Conservation (phyloP, 2,113 vertebrate species). For the Dendropsophus ebraccatus region DNA sequence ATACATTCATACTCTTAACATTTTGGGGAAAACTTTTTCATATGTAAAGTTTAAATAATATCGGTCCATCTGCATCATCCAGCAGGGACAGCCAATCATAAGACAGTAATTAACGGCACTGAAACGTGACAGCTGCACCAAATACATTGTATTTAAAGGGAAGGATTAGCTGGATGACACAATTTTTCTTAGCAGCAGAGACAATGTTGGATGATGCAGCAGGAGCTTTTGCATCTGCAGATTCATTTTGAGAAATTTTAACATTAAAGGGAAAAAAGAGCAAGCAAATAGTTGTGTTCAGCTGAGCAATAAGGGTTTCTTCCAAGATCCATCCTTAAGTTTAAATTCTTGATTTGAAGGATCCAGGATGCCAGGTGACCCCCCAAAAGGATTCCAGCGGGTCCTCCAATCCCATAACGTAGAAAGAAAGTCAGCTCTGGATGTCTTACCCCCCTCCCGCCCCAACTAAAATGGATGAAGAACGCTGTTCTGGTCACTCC, state of each 20-base stretch:
- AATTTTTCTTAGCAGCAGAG: not conserved
- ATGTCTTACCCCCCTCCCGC: constrained; percentile 67
- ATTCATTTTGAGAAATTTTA: not conserved
- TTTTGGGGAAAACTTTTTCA: not conserved
- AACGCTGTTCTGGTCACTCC: constrained; percentile 88
- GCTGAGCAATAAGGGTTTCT: not conserved
- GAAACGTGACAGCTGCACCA: constrained; percentile 18
- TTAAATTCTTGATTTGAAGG: constrained; percentile 15
- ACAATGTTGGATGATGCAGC: constrained; percentile 13
- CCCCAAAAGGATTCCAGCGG: constrained; percentile 47
- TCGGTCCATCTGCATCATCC: constrained; percentile 10
- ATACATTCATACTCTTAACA: not conserved
- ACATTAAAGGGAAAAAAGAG: not conserved
- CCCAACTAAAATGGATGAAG: constrained; percentile 83
- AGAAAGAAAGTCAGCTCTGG: constrained; percentile 57
- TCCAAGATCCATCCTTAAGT: not conserved
- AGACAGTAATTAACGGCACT: constrained; percentile 1
- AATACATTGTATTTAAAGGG: constrained; percentile 2
- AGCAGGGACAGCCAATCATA: constrained; percentile 16
- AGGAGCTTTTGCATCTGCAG: not conserved
- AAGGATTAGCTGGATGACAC: not conserved
- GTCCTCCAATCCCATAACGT: constrained; percentile 51
- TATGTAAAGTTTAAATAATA: not conserved
- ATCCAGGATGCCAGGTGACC: constrained; percentile 25
- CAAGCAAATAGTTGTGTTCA: not conserved